Conservation (phyloP, 2,888 invertebrate species). For the Aphodius sticticus region DNA sequence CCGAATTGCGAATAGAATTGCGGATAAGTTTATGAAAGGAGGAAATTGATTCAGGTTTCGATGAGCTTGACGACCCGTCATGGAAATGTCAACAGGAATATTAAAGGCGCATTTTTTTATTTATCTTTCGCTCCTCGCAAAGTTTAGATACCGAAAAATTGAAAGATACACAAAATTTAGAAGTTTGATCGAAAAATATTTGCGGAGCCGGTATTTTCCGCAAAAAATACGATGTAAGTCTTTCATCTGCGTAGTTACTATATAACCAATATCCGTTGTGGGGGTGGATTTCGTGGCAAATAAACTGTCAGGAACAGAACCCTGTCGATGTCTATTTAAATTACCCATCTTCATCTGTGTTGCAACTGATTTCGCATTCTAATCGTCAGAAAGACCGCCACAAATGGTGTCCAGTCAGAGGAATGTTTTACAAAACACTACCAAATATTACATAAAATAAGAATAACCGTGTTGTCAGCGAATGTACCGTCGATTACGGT, state of each 20-base stretch:
- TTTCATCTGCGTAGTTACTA: background rate
- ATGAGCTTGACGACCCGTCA: background rate
- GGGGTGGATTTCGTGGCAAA: background rate
- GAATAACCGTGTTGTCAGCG: background rate
- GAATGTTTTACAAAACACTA: background rate
- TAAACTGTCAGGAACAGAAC: background rate
- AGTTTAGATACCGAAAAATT: background rate
- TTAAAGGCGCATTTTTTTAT: background rate
- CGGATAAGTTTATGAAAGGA: background rate
- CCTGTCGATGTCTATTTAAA: too few relatives aligned
- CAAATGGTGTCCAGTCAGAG: too few relatives aligned
- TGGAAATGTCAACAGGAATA: background rate
- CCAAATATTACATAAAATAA: background rate
- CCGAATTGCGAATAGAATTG: too few relatives aligned
- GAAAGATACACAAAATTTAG: background rate
- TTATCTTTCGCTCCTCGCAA: background rate
- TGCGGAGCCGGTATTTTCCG: background rate
- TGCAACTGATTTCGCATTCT: too few relatives aligned
- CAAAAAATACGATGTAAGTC: background rate
- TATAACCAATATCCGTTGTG: background rate
- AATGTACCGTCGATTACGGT: too few relatives aligned
- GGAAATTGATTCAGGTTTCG: background rate
- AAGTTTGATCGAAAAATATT: background rate
- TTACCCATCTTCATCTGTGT: too few relatives aligned
- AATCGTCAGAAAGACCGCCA: too few relatives aligned